phyloP scores from a whole-genome alignment of 53 echinoderm and acorn worm species.

The Paracentrotus lividus region DNA sequence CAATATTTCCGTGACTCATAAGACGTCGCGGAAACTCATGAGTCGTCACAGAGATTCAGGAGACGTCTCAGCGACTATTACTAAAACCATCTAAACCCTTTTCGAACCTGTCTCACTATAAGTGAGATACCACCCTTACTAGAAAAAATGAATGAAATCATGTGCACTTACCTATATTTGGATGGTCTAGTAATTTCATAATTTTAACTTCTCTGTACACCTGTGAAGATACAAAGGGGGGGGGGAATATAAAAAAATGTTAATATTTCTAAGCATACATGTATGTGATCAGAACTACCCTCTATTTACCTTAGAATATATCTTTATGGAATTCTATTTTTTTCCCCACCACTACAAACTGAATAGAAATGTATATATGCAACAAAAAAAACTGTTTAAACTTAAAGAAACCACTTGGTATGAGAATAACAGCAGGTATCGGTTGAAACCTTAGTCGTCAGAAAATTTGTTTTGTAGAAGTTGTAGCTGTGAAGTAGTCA shows the following conservation, averaged over 20 bases:
- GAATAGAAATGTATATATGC: no score
- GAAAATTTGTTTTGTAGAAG: neutral
- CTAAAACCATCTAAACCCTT: neutral
- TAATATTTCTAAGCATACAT: neutral
- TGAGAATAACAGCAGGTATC: neutral
- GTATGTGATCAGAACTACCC: neutral
- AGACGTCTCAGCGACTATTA: no score
- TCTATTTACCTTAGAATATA: neutral
- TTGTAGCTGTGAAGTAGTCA: no score
- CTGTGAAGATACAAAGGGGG: slow-evolving; percentile 75
- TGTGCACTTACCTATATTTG: slow-evolving; percentile 95
- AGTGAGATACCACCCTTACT: no score
- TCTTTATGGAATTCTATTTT: neutral
- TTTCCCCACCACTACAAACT: no score
- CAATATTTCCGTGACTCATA: no score
- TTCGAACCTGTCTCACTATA: neutral
- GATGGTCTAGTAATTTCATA: slow-evolving; percentile 99
- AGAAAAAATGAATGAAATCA: neutral
- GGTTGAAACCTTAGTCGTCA: neutral
- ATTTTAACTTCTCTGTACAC: slow-evolving; percentile 99
- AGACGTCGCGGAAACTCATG: no score
- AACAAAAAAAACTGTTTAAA: no score
- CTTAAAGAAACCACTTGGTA: no score
- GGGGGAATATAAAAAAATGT: slow-evolving; percentile 9
- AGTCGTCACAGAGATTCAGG: no score